phyloP scores from a whole-genome alignment of 2,113 vertebrate species.

The Phalacrocorax aristotelis region DNA sequence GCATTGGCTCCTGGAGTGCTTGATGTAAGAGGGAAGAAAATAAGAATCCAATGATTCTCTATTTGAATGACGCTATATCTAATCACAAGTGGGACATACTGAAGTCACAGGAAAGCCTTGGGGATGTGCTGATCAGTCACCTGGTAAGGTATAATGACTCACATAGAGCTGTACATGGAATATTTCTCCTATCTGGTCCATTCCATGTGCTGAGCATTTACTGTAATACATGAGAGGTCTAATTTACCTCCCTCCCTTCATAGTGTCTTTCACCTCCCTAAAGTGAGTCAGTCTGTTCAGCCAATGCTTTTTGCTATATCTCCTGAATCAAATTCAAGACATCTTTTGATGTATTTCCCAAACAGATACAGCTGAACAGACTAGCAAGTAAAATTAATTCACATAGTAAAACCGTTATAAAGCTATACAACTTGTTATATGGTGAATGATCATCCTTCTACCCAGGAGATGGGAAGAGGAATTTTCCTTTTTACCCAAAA shows the following conservation, averaged over 20 bases:
- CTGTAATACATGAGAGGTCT: neutral
- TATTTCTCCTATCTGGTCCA: neutral
- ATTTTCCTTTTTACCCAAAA: neutral
- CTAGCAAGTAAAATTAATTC: neutral
- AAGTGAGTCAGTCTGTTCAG: neutral
- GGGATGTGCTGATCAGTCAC: neutral
- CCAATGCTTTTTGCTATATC: neutral
- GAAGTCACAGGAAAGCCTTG: neutral
- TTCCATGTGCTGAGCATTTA: neutral
- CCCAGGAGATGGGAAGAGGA: neutral
- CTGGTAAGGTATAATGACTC: neutral
- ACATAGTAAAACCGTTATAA: neutral
- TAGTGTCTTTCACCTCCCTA: neutral
- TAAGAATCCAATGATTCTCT: neutral
- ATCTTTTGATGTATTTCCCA: neutral
- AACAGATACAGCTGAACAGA: neutral
- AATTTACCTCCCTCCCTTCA: neutral
- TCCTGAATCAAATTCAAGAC: neutral
- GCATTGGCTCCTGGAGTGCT: neutral
- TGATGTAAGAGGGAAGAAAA: neutral
- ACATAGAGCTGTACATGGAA: neutral
- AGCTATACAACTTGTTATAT: neutral
- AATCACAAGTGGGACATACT: neutral
- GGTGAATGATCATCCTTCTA: neutral
- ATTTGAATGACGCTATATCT: neutral